Evolutionary conservation across 2,113 vertebrate species (phyloP), one percentile per base, ranked within the genome.

Genomic region (Collichthys lucidus): DNA sequence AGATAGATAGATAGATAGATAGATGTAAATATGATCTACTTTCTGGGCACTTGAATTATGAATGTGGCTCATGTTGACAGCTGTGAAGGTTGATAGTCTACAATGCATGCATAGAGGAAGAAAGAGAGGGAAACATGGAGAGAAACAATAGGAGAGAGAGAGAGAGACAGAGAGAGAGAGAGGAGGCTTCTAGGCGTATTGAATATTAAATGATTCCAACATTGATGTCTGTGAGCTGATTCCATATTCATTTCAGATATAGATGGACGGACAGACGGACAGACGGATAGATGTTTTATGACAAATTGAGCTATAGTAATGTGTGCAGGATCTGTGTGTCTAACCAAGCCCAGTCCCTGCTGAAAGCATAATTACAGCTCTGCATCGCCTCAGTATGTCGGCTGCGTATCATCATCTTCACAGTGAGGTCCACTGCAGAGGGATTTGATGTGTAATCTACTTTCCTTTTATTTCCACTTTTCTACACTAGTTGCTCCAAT

Each of bases 301-400:
- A 50, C 57, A 49, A 9, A 66, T 56, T 55, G 52, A 63, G 56
- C 20, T 35, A 53, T 26, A 35, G 46, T 63, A 55, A 67, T 31
- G 59, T 70, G 76, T 52, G 40, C 74, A 72, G 59, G 47, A 71
- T 61, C 60, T 61, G 57, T 69, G 50, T 11, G 53, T 56, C 44
- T 62, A 77, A 56, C 77, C 73, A 78, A 44, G 35, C 78, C 59
- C 44, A 26, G 62, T 68, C 24, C 76, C 69, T 44, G 29, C 75
- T 83, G 74, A 79, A 88, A 81, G 74, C 63, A 62, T 84, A 88
- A 88, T 88, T 88, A 88, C 66, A 80, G 77, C 86, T 88, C 60
- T 49, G 20, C 49, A 59, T 73, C 11, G 22, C 64, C 75, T 74
- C 84, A 75, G 82, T 76, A 47, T 76, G 82, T 70, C 15, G 1